phyloP scores from a whole-genome alignment of 2,888 invertebrate species.

The Agrypnus murinus region DNA sequence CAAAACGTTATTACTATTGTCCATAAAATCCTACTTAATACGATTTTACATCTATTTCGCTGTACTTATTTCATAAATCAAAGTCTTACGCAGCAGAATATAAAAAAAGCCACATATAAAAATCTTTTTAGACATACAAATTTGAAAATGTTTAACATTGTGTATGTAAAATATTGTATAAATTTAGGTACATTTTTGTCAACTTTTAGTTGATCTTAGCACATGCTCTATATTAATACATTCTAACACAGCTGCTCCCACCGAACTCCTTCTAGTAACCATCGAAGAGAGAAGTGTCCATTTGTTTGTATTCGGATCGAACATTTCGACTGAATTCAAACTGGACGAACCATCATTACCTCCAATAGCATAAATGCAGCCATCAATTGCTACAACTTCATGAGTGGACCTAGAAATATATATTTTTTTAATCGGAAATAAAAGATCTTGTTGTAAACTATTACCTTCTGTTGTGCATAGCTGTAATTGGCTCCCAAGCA shows the following conservation, averaged over 20 bases:
- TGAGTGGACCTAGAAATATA: conserved; percentile 77
- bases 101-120: neutral
- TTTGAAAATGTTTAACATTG: neutral
- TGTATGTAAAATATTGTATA: neutral
- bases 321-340: conserved; percentile 80
- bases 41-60: neutral
- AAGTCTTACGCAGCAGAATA: neutral
- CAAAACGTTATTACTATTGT: no score
- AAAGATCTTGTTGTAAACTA: no score
- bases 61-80: neutral
- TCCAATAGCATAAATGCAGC: conserved; percentile 78
- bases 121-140: neutral
- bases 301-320: conserved; percentile 78
- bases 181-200: conserved; percentile 18
- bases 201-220: conserved; percentile 58
- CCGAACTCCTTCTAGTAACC: conserved; percentile 78
- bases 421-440: no score
- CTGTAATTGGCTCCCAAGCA: conserved; percentile 80
- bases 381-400: conserved; percentile 79
- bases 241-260: conserved; percentile 80
- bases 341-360: conserved; percentile 83
- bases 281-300: conserved; percentile 81
- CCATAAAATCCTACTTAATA: neutral
- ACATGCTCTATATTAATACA: conserved; percentile 76
- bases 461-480: conserved; percentile 80